phyloP scores from a whole-genome alignment of 2,888 invertebrate species.

The Tachina fera region DNA sequence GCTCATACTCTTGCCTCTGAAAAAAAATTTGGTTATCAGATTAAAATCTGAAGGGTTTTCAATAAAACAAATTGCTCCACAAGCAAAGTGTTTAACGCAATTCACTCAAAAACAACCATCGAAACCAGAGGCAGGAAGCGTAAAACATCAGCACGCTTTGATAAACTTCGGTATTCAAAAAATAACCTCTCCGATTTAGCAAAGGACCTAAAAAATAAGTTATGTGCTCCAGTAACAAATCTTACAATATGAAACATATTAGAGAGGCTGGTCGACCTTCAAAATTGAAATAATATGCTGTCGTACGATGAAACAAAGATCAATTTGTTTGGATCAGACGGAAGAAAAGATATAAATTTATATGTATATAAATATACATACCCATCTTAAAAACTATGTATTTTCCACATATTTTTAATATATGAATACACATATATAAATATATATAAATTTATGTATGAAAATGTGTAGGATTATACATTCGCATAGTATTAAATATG shows the following conservation, averaged over 20 bases:
- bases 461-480: no score
- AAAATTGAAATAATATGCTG: not conserved
- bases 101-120: not conserved
- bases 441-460: no score
- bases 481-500: no score
- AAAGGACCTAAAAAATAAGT: not conserved
- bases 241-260: not conserved
- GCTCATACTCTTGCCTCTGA: not conserved
- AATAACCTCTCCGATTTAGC: not conserved
- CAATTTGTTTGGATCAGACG: no score
- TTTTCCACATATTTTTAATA: no score
- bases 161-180: not conserved
- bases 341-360: not conserved
- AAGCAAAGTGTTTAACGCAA: constrained; percentile 19
- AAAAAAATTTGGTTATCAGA: not conserved
- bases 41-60: constrained; percentile 1
- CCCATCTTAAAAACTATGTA: no score
- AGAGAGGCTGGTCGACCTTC: not conserved
- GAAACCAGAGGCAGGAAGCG: not conserved
- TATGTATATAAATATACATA: no score
- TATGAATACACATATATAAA: no score
- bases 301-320: no score
- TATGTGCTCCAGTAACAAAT: not conserved
- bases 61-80: not conserved
- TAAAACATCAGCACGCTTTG: not conserved